Base-by-base conservation (phyloP, 2,113 vertebrate genomes). In the Cairina moschata region DNA sequence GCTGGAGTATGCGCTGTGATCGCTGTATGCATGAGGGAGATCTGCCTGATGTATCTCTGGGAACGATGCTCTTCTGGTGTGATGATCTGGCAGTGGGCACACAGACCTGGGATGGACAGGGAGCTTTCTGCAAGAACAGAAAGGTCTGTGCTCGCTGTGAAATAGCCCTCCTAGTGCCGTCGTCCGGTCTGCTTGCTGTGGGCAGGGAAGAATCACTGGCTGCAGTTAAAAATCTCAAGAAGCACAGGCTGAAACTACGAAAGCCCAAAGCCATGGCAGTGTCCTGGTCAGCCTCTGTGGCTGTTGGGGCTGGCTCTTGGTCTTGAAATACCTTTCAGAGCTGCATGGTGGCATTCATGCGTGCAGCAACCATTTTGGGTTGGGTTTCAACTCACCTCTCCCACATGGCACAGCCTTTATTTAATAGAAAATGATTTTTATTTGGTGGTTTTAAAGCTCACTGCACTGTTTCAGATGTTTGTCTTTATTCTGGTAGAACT, bases 271-370 rank as follows among this genome's bases (percentile, higher is more conserved):
- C 29, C 31, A 20, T 13, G 32, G 58, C 32, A n/a, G 17, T 59
- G 56, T 31, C 0, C 0, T 56, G 40, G 69, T 40, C 40, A 40
- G 7, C 29, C 29, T 48, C 15, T 55, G 46, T 69, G 56, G 46
- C 0, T 4, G 28, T 23, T 79, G 32, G 44, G 52, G 21, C 59
- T 46, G 32, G 34, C 25, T 78, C 1, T 32, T 48, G 25, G 2
- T 36, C 18, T 44, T 13, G 6, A 54, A 55, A 46, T 29, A 23
- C 29, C 10, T 8, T 59, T 52, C 34, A 2, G 2, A 42, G 31
- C 31, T 52, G 12, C 1, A 1, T 46, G n/a, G 36, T 2, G 0
- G 52, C 13, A 10, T 13, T 3, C 8, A 6, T 42, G 11, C 0
- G 9, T 40, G 38, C 38, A 40, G 11, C 38, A 40, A 40, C 38